Evolutionary conservation across 23 tunicate species (phyloP), one percentile per base, ranked within the genome.

Genomic region (Trididemnum nubilum): DNA sequence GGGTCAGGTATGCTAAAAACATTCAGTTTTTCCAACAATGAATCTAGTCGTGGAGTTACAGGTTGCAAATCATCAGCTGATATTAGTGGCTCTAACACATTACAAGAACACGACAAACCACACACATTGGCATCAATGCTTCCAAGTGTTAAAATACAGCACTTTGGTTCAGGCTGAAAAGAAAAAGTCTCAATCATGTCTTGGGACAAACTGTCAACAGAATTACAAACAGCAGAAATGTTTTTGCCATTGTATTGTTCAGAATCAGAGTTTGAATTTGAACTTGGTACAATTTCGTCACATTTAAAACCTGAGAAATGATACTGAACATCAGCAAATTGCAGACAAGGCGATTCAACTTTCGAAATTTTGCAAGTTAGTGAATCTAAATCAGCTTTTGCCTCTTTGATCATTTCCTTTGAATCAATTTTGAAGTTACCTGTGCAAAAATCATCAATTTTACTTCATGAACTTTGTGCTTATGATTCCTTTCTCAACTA

Each of bases 1-100:
- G 81, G 81, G 33, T 77, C 81, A 77, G 67, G 67, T 1, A 77
- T 32, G 38, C 44, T 77, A 9, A 77, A 34, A 25, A 77, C 66
- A 28, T 77, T 57, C 3, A 77, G 40, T 37, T 77, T 77, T 28
- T 9, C 51, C n/a, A 77, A 18, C 2, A 77, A 25, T n/a, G 59
- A 9, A 23, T 22, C 26, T 59, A 73, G 27, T 18, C 27, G 38
- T 23, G 61, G 61, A 2, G 38, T 12, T 22, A 36, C 19, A 22
- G 9, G 5, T 36, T 39, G 31, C 33, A 73, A 40, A 7, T 4
- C 28, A 73, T 73, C 66, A 24, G 23, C 36, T 30, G 81, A 19
- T 3, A 57, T 27, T 2, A 77, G 31, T 2, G 81, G 67, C 54
- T 77, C 81, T 4, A 77, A 36, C 9, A 52, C 2, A 22, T 9